Base-by-base conservation (phyloP, 2,797 vertebrate species). In the Chanos chanos region DNA sequence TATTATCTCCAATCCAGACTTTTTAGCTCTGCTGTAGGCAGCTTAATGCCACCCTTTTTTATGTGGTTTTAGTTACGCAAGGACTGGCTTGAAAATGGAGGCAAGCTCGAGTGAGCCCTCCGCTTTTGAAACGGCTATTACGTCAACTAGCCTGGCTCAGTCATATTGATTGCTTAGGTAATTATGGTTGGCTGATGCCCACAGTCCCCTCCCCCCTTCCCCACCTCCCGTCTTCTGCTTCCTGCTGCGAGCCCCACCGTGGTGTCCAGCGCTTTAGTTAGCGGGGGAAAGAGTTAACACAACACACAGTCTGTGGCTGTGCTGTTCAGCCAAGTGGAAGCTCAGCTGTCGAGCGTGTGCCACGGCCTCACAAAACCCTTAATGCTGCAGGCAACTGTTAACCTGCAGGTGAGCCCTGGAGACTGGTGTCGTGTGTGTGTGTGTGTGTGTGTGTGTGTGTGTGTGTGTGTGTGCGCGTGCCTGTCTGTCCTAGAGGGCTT, bases 381-480 rank as follows among this genome's bases (percentile, higher is more conserved):
- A 59, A 70, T 65, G 68, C 76, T 74, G 41, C 68, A 68, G 81
- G 69, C 61, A 57, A 66, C 62, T 61, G 60, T 77, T 71, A 74
- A 77, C 74, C 75, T 74, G 73, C 70, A 74, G 73, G 37, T 68
- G 64, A 71, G 61, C 74, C 62, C 25, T 9, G 39, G 66, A 68
- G 57, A 36, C 41, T 18, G 16, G 48, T 15, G 34, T 73, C 36
- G 53, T 67, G 68, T 79, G 31, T 27, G 45, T 59, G 30, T 43
- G 61, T 52, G 52, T 53, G 61, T 3, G 25, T 60, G 50, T 34
- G 55, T 40, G 48, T 44, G 25, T 34, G 54, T 57, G 22, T 45
- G 41, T 33, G 40, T 34, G 31, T 36, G 25, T 15, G 52, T 37
- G 34, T 30, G 30, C 60, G 16, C 24, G 61, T 54, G 51, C 41